A percentile compares a stretch with the other conserved stretches of the same genome.
phyloP scores from a whole-genome alignment of 1,140 invertebrate genomes.

The Bombus balteatus region DNA sequence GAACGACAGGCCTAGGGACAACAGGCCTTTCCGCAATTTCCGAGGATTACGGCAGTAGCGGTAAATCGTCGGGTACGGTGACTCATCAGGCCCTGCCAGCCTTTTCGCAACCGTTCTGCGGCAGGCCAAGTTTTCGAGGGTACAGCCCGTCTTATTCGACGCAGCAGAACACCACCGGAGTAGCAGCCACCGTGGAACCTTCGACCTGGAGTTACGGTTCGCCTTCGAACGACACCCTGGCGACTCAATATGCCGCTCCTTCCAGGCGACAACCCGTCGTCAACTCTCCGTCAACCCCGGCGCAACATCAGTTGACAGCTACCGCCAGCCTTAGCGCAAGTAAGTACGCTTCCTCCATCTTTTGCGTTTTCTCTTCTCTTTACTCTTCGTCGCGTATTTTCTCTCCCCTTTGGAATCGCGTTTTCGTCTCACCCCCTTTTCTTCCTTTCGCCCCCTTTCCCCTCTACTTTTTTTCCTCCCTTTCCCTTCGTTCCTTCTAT shows the following conservation, averaged over 20 bases:
- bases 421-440: no score
- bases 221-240: slow-evolving; percentile 58
- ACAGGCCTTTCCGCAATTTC: slow-evolving; percentile 56
- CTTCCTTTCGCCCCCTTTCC: not conserved
- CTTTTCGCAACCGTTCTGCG: slow-evolving; percentile 75
- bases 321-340: slow-evolving; percentile 73
- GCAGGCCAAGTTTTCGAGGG: slow-evolving; percentile 64
- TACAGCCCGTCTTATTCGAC: slow-evolving; percentile 74
- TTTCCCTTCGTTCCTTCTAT: not conserved
- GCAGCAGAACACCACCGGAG: slow-evolving; percentile 55
- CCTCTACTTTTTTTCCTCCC: rapidly evolving
- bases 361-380: rapidly evolving
- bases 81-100: slow-evolving; percentile 75
- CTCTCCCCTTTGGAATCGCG: no score
- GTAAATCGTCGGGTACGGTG: slow-evolving; percentile 69
- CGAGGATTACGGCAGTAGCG: slow-evolving; percentile 73
- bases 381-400: not conserved
- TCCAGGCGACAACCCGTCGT: slow-evolving; percentile 64
- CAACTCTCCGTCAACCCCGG: slow-evolving; percentile 49
- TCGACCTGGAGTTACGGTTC: slow-evolving; percentile 67
- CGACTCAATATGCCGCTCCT: slow-evolving; percentile 60
- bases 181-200: slow-evolving; percentile 41
- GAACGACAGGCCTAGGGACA: slow-evolving; percentile 42
- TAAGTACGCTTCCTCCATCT: slow-evolving; percentile 63
- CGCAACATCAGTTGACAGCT: slow-evolving; percentile 72